Conservation (phyloP, 2,888 invertebrate species). For the Hirtodrosophila duncani region DNA sequence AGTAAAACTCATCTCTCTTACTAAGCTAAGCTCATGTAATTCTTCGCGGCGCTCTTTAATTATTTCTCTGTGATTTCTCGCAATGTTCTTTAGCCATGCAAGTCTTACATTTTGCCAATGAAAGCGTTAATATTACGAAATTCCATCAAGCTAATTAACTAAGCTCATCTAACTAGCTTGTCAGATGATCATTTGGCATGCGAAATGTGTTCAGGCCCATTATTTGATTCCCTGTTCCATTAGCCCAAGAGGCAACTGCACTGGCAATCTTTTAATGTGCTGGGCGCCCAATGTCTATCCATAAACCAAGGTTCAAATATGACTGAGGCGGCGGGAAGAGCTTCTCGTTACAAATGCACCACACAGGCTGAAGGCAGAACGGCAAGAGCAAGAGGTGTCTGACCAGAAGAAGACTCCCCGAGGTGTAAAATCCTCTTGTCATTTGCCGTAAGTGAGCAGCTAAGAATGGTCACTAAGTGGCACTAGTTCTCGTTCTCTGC, state of each 20-base stretch:
- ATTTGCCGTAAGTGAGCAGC: constrained; percentile 57
- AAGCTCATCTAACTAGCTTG: neutral
- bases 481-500: neutral
- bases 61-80: constrained; percentile 1
- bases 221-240: too few species aligned
- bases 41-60: too few species aligned
- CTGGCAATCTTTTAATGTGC: constrained; percentile 30
- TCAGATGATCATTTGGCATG: too few species aligned
- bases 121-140: constrained; percentile 60
- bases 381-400: constrained; percentile 1
- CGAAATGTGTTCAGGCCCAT: too few species aligned
- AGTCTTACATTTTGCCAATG: constrained; percentile 60
- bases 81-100: constrained; percentile 56
- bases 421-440: constrained; percentile 68
- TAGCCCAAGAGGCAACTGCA: constrained; percentile 29
- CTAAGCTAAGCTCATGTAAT: constrained; percentile 18
- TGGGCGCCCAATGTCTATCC: constrained; percentile 15
- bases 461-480: constrained; percentile 24
- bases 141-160: constrained; percentile 16
- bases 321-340: constrained; percentile 5
- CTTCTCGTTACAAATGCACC: constrained; percentile 17
- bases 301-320: constrained; percentile 11
- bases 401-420: constrained; percentile 59
- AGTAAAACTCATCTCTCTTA: too few species aligned
- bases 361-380: neutral